phyloP scores from a whole-genome alignment of 2,888 invertebrate genomes.

The Cheilosia pagana region DNA sequence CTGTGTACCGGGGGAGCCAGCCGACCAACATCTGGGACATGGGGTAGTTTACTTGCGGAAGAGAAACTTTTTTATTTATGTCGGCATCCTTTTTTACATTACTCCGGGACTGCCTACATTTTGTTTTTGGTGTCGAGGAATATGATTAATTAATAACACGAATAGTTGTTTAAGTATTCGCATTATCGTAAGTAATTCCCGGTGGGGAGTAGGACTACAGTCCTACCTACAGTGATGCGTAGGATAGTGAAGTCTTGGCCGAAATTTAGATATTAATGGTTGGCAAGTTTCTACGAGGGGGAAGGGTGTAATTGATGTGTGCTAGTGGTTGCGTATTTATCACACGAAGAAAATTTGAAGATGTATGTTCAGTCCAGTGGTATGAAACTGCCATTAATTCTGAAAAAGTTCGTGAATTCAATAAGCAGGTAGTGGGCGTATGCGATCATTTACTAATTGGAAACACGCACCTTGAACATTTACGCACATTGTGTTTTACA shows the following conservation, averaged over 20 bases:
- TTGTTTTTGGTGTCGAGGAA: constrained; percentile 4
- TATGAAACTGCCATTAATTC: too few species aligned
- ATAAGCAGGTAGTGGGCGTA: too few species aligned
- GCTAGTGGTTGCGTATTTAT: too few species aligned
- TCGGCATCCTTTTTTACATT: constrained; percentile 4
- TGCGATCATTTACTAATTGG: too few species aligned
- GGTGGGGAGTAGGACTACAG: neutral
- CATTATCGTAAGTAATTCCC: neutral
- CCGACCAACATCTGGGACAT: neutral
- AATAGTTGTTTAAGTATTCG: constrained; percentile 45
- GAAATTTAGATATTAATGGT: neutral
- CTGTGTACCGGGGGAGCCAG: neutral
- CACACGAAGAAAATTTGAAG: too few species aligned
- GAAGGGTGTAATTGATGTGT: too few species aligned
- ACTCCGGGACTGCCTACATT: constrained; percentile 35
- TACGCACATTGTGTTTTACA: too few species aligned
- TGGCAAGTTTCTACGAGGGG: too few species aligned
- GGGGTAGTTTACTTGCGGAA: constrained; percentile 19
- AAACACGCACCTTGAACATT: too few species aligned
- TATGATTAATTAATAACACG: constrained; percentile 57
- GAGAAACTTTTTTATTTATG: constrained; percentile 19
- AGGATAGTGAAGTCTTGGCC: neutral
- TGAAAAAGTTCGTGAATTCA: too few species aligned
- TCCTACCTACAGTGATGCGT: neutral
- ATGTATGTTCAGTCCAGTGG: too few species aligned